phyloP scores from a whole-genome alignment of 1,140 invertebrate genomes.

The Pogonognathellus flavescens region DNA sequence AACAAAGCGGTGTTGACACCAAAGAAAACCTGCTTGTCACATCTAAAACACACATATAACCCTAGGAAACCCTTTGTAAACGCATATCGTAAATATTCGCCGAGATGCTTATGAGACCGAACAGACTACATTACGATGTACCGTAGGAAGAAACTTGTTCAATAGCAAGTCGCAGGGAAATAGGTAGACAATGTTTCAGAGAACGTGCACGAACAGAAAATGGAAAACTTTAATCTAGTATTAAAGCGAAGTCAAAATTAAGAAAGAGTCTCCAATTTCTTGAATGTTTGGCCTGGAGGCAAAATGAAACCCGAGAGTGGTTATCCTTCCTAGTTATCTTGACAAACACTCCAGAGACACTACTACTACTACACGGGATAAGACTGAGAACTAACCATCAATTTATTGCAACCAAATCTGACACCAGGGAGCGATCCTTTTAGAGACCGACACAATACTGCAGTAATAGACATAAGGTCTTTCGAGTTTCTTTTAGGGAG shows the following conservation, averaged over 20 bases:
- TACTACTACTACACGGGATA: constrained; percentile 14
- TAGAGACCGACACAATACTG: not conserved
- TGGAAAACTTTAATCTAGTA: constrained; percentile 22
- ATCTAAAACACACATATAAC: not conserved
- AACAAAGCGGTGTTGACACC: constrained; percentile 13
- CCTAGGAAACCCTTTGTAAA: not conserved
- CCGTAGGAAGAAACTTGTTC: not conserved
- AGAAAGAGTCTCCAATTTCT: not conserved
- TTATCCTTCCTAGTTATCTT: constrained; percentile 13
- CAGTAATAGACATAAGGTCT: too few relatives aligned
- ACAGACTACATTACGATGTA: not conserved
- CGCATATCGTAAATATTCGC: constrained; percentile 1
- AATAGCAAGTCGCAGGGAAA: not conserved
- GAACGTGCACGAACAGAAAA: not conserved
- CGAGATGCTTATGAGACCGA: constrained; percentile 13
- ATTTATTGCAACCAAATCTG: constrained; percentile 15
- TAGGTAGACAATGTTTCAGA: not conserved
- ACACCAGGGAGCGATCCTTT: not conserved
- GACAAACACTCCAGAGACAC: constrained; percentile 2
- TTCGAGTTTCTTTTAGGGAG: too few relatives aligned
- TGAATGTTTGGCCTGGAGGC: not conserved
- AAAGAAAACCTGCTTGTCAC: not conserved
- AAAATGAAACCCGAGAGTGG: not conserved
- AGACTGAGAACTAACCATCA: constrained; percentile 7
- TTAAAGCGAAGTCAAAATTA: not conserved